phyloP scores from a whole-genome alignment of 2,113 vertebrate genomes.

The Aramus guarauna region DNA sequence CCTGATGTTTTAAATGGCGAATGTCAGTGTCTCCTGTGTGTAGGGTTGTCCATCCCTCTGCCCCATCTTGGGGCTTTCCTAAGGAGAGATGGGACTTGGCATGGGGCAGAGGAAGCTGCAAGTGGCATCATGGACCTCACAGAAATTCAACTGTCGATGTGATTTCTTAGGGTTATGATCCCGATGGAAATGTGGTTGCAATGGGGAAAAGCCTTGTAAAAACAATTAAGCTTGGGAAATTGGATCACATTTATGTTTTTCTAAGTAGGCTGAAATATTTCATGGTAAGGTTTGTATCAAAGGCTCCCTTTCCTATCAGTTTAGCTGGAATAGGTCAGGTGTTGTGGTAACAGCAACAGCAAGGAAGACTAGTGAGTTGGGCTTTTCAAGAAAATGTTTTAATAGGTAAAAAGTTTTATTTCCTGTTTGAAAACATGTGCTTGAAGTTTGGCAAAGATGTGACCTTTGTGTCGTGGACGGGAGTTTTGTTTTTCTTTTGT shows the following conservation, averaged over 20 bases:
- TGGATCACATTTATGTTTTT: not conserved
- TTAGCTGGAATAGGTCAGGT: not conserved
- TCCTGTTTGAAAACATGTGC: not conserved
- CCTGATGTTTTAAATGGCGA: not conserved
- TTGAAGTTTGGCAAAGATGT: not conserved
- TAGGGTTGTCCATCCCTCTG: not conserved
- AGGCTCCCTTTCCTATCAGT: not conserved
- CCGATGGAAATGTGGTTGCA: not conserved
- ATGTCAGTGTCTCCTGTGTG: rapidly evolving
- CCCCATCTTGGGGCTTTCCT: not conserved
- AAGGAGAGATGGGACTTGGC: not conserved
- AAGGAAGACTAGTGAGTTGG: not conserved
- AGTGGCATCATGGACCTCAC: rapidly evolving
- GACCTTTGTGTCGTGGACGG: not conserved
- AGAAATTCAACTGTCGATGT: not conserved
- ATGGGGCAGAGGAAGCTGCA: not conserved
- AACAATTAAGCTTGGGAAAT: not conserved
- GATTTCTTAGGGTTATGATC: not conserved
- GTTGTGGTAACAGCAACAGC: not conserved
- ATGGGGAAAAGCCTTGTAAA: not conserved
- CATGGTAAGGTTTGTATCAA: not conserved
- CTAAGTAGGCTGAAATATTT: not conserved
- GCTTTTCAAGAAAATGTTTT: no score
- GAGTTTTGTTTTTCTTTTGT: not conserved
- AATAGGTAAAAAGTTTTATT: slow-evolving; percentile 19